Evolutionary conservation across 2,113 vertebrate genomes (phyloP).

Genomic region (Jaculus jaculus): DNA sequence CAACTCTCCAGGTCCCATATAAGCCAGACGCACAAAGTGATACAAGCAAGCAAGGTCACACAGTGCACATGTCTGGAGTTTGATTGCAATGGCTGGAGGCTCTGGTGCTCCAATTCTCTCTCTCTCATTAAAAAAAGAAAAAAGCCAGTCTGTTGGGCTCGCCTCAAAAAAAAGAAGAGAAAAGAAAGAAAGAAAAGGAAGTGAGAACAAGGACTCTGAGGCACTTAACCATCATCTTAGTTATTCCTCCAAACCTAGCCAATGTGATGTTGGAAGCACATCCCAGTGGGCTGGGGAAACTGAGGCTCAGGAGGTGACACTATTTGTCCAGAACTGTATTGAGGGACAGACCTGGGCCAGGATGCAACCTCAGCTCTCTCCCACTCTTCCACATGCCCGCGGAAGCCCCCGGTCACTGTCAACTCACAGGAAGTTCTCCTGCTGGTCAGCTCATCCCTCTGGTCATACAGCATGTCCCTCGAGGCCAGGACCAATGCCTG

Average conservation of each 20-base stretch:
- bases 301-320: not conserved
- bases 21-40: too few species aligned
- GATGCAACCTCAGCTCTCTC: too few species aligned
- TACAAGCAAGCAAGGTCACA: too few species aligned
- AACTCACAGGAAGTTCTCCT: not conserved
- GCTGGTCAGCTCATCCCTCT: too few species aligned
- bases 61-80: too few species aligned
- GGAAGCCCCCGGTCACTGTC: too few species aligned
- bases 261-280: fast-evolving
- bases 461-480: fast-evolving
- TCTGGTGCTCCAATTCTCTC: too few species aligned
- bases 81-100: too few species aligned
- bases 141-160: too few species aligned
- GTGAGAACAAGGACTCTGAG: not conserved
- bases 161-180: too few species aligned
- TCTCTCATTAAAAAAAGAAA: too few species aligned
- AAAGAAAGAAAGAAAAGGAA: not conserved
- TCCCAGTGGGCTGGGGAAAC: not conserved
- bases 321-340: not conserved
- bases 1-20: too few species aligned
- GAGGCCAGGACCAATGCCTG: not conserved
- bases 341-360: not conserved
- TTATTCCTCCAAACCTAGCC: not conserved
- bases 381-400: fast-evolving
- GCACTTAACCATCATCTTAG: not conserved